A percentile compares a stretch with the other conserved stretches of the same genome.
Conservation (phyloP, 2,888 invertebrate genomes). For the Chrysolina oricalcia region DNA sequence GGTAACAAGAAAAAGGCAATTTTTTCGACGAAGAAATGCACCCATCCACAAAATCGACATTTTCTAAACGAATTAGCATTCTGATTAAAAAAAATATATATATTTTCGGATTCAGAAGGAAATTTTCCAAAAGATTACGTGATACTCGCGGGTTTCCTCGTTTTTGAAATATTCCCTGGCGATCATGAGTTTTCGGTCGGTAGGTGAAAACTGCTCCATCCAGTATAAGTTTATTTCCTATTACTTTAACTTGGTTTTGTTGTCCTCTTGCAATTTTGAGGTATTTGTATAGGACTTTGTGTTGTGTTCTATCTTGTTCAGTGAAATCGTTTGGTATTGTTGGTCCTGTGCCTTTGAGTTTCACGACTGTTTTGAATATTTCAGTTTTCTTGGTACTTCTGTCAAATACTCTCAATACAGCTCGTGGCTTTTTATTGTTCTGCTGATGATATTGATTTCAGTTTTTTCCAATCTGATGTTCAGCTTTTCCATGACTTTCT, state of each 20-base stretch:
- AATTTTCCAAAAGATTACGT: too few species aligned
- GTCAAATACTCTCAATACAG: constrained; percentile 5
- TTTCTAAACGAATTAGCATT: too few species aligned
- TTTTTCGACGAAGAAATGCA: too few species aligned
- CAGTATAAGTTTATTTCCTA: constrained; percentile 10
- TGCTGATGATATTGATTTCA: constrained; percentile 8
- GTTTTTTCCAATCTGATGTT: constrained; percentile 21
- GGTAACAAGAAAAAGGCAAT: too few species aligned
- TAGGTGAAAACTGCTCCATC: constrained; percentile 7
- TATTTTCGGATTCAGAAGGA: too few species aligned
- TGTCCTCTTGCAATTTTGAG: constrained; percentile 8
- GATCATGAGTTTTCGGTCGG: too few species aligned
- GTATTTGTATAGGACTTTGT: constrained; percentile 4
- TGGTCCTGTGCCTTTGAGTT: constrained; percentile 14
- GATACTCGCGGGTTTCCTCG: too few species aligned
- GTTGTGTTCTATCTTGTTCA: constrained; percentile 15
- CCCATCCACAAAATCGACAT: too few species aligned
- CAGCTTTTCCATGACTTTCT: constrained; percentile 8
- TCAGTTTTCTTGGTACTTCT: constrained; percentile 15
- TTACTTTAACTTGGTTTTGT: constrained; percentile 19
- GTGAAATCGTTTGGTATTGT: constrained; percentile 12
- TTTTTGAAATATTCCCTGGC: too few species aligned
- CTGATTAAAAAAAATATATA: too few species aligned
- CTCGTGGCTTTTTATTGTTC: constrained; percentile 8
- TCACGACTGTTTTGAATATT: constrained; percentile 10